Evolutionary conservation across 2,888 invertebrate species (phyloP).

Genomic region (Eurois occulta): DNA sequence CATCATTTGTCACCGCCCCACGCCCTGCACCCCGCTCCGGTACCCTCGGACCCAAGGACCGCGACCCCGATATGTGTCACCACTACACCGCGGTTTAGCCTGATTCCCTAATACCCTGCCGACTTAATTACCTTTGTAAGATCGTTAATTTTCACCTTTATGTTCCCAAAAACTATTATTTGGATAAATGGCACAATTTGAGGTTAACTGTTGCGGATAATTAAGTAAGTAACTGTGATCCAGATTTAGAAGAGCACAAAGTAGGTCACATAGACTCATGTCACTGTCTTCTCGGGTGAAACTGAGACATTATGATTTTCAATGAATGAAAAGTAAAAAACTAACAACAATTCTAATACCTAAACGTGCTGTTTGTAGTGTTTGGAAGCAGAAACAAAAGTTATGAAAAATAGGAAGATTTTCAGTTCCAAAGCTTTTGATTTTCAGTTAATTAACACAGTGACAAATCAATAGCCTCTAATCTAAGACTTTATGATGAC

Average conservation of each 20-base stretch:
- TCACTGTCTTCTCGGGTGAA: background rate
- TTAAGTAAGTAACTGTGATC: slow-evolving; percentile 39
- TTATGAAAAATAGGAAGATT: background rate
- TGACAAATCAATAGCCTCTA: background rate
- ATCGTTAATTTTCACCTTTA: slow-evolving; percentile 56
- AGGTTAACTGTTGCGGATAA: slow-evolving; percentile 36
- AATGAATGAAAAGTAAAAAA: background rate
- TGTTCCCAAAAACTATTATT: slow-evolving; percentile 44
- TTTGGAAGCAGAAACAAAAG: background rate
- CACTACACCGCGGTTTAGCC: slow-evolving; percentile 54
- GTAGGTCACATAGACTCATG: background rate
- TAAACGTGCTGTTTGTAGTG: background rate
- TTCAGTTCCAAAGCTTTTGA: background rate
- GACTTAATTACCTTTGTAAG: slow-evolving; percentile 63
- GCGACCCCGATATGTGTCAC: slow-evolving; percentile 65
- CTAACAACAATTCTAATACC: background rate
- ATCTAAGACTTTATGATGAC: background rate
- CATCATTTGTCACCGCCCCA: slow-evolving; percentile 83
- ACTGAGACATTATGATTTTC: background rate
- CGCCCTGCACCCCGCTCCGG: slow-evolving; percentile 49
- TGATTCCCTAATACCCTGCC: slow-evolving; percentile 46
- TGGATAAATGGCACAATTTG: slow-evolving; percentile 48
- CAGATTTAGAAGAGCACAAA: slow-evolving; percentile 10
- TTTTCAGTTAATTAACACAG: background rate
- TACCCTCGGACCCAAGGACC: slow-evolving; percentile 60